Evolutionary conservation across 2,888 invertebrate species (phyloP), one percentile per base, ranked within the genome.

Genomic region (Gibbula magus): DNA sequence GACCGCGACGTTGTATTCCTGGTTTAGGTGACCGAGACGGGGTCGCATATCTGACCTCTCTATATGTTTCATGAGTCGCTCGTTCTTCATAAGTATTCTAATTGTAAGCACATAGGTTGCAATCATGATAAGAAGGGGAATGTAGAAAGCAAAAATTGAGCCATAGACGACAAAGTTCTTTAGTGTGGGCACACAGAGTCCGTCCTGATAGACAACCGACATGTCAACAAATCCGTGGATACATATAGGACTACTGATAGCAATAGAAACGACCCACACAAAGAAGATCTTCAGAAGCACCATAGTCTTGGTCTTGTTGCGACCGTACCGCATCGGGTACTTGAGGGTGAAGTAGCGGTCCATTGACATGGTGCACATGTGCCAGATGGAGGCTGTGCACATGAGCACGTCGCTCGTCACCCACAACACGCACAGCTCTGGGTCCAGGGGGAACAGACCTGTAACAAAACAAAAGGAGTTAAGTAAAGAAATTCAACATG

Each of bases 81-180:
- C 92, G 93, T 98, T 97, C 84, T 96, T 94, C 78, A 97, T 97
- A 89, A 99, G 94, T 45, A 99, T 94, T 81, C 96, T 95, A 20
- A 98, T 97, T 0, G 99, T 99, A 87, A 98, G 94, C 10, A 97
- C 96, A 91, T 98, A 99, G 3, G 98, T 98, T 81, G 97, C 94
- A 90, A 98, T 94, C 98, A 99, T 99, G 86, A 99, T 98, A 66
- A 96, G 95, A 85, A 99, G 94, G 0, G 99, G 99, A 84, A 99
- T 97, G 94, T 98, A 98, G 94, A 99, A 99, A 88, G 98, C 97
- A 89, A 98, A 96, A 88, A 98, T 96, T 77, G 98, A 98, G 22
- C 98, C 99, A 88, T 97, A 97, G 82, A 98, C 95, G 35, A 91
- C 86, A 82, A 91, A 92, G 51, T 89, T 86, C 53, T 85, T 85